A percentile compares a stretch with the other conserved stretches of the same genome.
Evolutionary conservation across 2,113 vertebrate species (phyloP).

Genomic region (Salvator merianae): DNA sequence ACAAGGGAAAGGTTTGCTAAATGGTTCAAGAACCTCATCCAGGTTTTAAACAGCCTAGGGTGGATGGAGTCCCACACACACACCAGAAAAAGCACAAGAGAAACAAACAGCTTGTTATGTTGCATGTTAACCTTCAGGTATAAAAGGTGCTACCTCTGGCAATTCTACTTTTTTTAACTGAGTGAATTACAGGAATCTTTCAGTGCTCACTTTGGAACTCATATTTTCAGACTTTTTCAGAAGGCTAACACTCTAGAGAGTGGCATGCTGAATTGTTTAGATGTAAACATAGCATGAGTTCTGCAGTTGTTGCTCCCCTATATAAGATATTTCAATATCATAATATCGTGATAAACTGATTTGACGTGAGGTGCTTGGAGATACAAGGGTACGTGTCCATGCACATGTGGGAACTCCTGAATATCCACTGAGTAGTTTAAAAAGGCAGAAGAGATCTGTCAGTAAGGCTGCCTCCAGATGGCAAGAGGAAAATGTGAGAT

Average conservation of each 20-base stretch:
- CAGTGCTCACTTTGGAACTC: neutral
- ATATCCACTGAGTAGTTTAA: neutral
- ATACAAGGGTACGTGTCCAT: no score
- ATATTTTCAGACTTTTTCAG: neutral
- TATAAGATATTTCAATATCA: neutral
- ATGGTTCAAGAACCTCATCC: slow-evolving; percentile 54
- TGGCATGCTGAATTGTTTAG: neutral
- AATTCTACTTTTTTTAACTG: neutral
- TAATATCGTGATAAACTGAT: neutral
- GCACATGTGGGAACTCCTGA: no score
- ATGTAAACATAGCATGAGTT: neutral
- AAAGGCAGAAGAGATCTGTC: neutral
- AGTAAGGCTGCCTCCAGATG: neutral
- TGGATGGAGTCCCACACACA: no score
- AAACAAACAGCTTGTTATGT: neutral
- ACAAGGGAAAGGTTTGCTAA: slow-evolving; percentile 48
- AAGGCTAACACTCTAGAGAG: neutral
- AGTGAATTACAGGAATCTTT: neutral
- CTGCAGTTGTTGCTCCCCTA: neutral
- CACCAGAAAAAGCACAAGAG: slow-evolving; percentile 44
- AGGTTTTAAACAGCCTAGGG: slow-evolving; percentile 62
- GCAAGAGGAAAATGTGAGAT: no score
- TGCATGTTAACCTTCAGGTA: slow-evolving; percentile 38
- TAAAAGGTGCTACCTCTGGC: neutral
- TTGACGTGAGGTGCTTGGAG: neutral